These are phyloP conservation scores for Platygyra sinensis DNA, from an alignment of 64 coral and sea anemone species.

Conservation along the genomic window DNA sequence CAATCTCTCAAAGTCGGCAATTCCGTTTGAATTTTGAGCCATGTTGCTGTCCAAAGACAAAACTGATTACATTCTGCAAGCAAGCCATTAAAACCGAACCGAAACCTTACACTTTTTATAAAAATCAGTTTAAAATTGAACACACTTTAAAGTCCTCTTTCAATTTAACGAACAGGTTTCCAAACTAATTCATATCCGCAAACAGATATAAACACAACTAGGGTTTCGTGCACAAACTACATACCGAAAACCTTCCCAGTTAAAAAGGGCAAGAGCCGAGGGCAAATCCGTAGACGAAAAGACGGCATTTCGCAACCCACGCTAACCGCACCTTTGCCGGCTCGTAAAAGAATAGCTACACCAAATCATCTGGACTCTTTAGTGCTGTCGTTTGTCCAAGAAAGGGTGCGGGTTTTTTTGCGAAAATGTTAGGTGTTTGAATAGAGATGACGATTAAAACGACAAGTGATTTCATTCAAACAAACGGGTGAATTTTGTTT, in stretches of 20 bases:
- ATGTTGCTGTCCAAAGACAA: background rate
- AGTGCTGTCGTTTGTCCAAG: background rate
- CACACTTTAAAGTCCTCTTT: background rate
- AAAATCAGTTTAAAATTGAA: background rate
- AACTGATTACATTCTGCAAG: background rate
- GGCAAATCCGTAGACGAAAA: slow-evolving; percentile 16
- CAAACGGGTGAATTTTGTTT: slow-evolving; percentile 12
- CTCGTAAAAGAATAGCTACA: background rate
- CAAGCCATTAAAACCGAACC: background rate
- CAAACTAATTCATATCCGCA: background rate
- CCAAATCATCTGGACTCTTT: background rate
- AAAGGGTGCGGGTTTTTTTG: background rate
- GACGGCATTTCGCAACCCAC: background rate
- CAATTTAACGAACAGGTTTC: background rate
- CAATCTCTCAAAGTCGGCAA: background rate
- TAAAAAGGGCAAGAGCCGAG: slow-evolving; percentile 3
- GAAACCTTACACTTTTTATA: background rate
- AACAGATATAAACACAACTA: background rate
- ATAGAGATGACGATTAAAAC: slow-evolving; percentile 6
- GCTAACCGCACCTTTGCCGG: background rate
- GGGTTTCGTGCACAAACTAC: slow-evolving; percentile 4
- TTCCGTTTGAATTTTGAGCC: background rate
- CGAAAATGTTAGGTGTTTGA: background rate
- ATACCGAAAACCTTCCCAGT: background rate
- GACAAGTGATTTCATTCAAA: slow-evolving; percentile 19